Base-by-base conservation (phyloP, 2,888 invertebrate species). In the Onchidella celtica region DNA sequence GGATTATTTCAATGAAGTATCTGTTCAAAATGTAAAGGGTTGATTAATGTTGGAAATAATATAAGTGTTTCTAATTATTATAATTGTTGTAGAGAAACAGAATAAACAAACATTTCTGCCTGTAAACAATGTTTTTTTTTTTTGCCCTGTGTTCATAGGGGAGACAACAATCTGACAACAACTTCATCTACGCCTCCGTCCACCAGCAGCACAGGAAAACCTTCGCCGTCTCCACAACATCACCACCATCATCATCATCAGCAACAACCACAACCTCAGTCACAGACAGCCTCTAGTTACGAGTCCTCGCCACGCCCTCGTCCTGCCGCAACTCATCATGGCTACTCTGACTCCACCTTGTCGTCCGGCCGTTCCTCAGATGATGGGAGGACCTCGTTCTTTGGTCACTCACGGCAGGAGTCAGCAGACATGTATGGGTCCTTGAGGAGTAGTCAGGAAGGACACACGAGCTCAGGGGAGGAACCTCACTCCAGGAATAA, bases 341-440 rank as follows among this genome's bases (percentile, higher is more conserved):
- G 84, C 29, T 89, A 89, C 86, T 47, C 47, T 47, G 47, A 47
- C 47, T 89, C 89, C 66, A 86, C 86, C 21, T 80, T 88, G 82
- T 90, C 90, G 3, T 89, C 89, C 21, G 89, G 89, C 14, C 84
- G 88, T 9, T 88, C 89, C 9, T 90, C 90, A 14, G 88, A 88
- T 81, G 90, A 89, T 59, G 88, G 89, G 24, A 83, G 87, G n/a
- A 84, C 85, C 34, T 79, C 84, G 0, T 83, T 79, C 57, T 82
- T 73, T 70, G 83, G 79, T 36, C 83, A 86, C 47, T 74, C 77
- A 27, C 80, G 77, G 3, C 82, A 85, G 55, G 84, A 85, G 32
- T 69, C 82, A 24, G 80, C 81, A 21, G 87, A 88, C 27, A 69
- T 85, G 24, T 87, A 84, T 68, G 86, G 86, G 24, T 86, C 86